phyloP scores from a whole-genome alignment of 1,140 invertebrate species.

The Scaptomyza pallida region DNA sequence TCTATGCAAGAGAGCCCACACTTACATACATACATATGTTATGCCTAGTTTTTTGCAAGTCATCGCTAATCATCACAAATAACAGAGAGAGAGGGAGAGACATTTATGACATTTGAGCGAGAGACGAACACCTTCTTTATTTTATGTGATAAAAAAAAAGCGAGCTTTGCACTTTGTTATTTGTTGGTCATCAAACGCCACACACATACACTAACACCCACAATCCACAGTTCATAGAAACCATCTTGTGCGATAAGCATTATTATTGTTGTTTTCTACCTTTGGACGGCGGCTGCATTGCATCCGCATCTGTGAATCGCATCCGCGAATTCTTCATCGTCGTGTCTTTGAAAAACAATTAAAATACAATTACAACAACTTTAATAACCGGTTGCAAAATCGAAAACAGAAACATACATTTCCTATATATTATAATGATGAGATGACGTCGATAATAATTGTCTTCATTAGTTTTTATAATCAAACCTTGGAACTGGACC shows the following conservation, averaged over 20 bases:
- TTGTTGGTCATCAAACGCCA: constrained; percentile 3
- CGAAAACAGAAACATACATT: no score
- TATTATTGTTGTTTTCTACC: not conserved
- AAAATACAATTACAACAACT: not conserved
- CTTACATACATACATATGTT: constrained; percentile 28
- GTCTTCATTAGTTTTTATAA: not conserved
- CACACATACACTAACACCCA: not conserved
- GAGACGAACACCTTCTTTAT: no score
- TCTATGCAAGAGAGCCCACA: constrained; percentile 3
- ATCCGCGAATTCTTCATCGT: no score
- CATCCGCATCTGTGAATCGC: constrained; percentile 14
- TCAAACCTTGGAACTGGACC: not conserved
- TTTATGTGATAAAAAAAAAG: constrained; percentile 10
- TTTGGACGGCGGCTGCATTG: constrained; percentile 23
- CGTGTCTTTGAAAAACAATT: not conserved
- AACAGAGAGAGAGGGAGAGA: not conserved
- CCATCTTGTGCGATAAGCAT: no score
- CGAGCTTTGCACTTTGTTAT: constrained; percentile 70
- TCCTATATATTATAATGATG: not conserved
- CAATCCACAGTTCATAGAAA: constrained; percentile 14
- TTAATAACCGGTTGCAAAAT: no score
- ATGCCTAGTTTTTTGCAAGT: constrained; percentile 49
- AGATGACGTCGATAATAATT: not conserved
- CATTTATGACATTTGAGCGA: not conserved
- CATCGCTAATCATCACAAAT: constrained; percentile 61